Conservation (phyloP, 1,140 invertebrate species). For the Riptortus pedestris region DNA sequence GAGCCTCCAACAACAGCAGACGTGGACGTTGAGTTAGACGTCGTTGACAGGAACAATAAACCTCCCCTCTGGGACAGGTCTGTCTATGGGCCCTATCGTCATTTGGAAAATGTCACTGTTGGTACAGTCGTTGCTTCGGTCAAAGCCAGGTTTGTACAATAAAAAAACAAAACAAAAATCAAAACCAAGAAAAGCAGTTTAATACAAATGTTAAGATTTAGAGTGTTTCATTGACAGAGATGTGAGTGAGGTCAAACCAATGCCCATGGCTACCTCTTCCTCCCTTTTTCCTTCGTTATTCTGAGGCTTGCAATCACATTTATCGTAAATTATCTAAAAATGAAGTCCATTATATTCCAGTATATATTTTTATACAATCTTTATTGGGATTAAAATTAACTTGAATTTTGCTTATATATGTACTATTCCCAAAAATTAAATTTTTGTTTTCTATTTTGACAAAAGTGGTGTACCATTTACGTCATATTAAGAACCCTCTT, state of each 20-base stretch:
- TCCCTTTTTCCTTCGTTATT: conserved; percentile 6
- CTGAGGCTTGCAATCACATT: neutral
- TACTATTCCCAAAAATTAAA: neutral
- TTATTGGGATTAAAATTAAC: neutral
- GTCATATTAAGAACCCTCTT: too few relatives aligned
- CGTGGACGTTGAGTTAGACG: conserved; percentile 92
- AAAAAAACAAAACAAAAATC: conserved; percentile 32
- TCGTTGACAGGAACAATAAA: conserved; percentile 96
- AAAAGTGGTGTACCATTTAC: too few relatives aligned
- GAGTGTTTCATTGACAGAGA: conserved; percentile 3
- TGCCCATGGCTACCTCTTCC: neutral
- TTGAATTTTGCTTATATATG: neutral
- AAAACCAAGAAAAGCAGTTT: neutral
- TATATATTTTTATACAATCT: neutral
- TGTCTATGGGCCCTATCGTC: conserved; percentile 89
- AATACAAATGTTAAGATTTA: neutral
- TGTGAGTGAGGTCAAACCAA: conserved; percentile 16
- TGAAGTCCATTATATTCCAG: neutral
- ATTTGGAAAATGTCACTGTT: conserved; percentile 95
- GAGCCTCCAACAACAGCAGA: conserved; percentile 76
- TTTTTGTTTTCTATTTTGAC: too few relatives aligned
- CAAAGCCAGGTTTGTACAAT: conserved; percentile 89
- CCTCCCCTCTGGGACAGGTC: conserved; percentile 87
- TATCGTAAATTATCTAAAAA: neutral
- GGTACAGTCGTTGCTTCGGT: conserved; percentile 91